Conservation (phyloP, 2,797 vertebrate genomes). For the Taenioides sp. region DNA sequence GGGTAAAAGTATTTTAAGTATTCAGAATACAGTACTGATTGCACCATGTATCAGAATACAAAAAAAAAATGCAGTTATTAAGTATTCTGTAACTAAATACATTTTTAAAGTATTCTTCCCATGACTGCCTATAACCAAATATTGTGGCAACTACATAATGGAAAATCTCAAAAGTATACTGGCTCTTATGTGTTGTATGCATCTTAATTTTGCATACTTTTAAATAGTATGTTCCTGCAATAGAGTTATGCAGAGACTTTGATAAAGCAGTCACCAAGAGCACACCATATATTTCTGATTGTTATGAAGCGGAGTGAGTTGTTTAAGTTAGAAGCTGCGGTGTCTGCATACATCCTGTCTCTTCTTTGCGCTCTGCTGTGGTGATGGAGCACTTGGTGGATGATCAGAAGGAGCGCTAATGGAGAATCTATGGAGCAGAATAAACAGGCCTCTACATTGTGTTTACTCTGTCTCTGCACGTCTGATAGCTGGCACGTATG, state of each 20-base stretch:
- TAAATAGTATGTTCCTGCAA: not conserved
- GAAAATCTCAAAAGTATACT: not conserved
- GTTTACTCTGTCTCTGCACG: constrained; percentile 63
- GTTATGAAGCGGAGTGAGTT: constrained; percentile 16
- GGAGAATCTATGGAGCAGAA: constrained; percentile 57
- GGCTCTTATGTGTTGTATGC: not conserved
- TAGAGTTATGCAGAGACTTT: not conserved
- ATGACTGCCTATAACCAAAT: not conserved
- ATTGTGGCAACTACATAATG: not conserved
- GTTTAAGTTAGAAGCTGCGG: constrained; percentile 39
- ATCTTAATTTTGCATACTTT: not conserved
- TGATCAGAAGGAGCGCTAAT: constrained; percentile 60
- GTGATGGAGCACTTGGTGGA: constrained; percentile 61
- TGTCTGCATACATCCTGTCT: constrained; percentile 42
- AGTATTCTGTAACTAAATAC: too few relatives aligned
- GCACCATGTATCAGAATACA: too few relatives aligned
- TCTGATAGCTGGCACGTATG: constrained; percentile 52
- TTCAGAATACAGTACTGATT: too few relatives aligned
- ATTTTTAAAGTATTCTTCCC: too few relatives aligned
- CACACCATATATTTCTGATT: constrained; percentile 29
- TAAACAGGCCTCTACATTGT: constrained; percentile 62
- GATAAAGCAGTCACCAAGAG: constrained; percentile 30
- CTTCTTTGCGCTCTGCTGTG: constrained; percentile 30
- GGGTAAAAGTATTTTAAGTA: too few relatives aligned
- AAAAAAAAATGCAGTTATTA: too few relatives aligned